These are phyloP conservation scores for Venusia cambrica DNA, from an alignment of 2,888 invertebrate genomes.

Conservation along the genomic window DNA sequence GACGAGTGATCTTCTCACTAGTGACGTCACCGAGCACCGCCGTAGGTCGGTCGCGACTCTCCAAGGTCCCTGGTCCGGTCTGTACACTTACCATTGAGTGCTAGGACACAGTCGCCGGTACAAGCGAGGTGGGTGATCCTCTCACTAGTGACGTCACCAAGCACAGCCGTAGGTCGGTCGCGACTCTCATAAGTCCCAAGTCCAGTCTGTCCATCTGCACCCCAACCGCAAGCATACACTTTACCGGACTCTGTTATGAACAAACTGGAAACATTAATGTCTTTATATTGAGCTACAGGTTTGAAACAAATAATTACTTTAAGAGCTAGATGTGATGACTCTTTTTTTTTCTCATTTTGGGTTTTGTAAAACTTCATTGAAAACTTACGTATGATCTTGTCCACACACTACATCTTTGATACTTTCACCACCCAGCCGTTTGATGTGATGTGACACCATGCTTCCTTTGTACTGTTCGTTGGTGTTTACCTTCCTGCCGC, in stretches of 20 bases:
- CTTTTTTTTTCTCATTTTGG: too few species aligned
- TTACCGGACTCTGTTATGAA: constrained; percentile 89
- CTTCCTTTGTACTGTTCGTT: constrained; percentile 88
- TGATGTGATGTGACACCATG: constrained; percentile 84
- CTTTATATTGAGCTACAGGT: too few species aligned
- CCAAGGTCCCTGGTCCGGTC: too few species aligned
- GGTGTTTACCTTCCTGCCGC: constrained; percentile 89
- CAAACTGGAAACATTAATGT: constrained; percentile 77
- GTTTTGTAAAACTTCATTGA: too few species aligned
- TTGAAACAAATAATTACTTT: too few species aligned
- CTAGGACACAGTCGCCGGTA: constrained; percentile 92
- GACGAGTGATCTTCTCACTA: too few species aligned
- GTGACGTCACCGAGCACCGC: too few species aligned
- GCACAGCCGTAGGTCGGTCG: constrained; percentile 80
- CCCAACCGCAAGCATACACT: constrained; percentile 95
- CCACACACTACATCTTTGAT: constrained; percentile 90
- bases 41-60: too few species aligned
- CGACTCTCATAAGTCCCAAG: constrained; percentile 85
- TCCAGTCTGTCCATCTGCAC: constrained; percentile 97
- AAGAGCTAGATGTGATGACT: too few species aligned
- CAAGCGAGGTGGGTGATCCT: constrained; percentile 90
- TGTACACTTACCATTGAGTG: constrained; percentile 89
- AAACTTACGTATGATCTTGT: constrained; percentile 93
- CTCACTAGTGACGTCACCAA: constrained; percentile 92
- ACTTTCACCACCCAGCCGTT: constrained; percentile 81